Evolutionary conservation across 2,113 vertebrate genomes (phyloP).

Genomic region (Rhynchomys soricoides): DNA sequence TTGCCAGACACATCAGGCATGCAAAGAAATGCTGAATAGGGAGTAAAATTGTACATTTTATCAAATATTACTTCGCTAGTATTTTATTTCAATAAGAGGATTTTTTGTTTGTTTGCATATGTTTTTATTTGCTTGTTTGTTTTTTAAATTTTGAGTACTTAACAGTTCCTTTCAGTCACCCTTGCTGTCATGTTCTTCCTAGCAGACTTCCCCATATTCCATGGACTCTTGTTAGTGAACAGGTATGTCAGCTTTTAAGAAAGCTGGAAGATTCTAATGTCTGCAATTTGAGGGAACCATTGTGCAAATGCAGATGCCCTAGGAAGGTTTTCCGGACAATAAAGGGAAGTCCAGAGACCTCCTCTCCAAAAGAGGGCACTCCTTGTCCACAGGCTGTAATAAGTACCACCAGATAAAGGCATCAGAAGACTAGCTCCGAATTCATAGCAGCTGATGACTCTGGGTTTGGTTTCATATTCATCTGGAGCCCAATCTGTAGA

Average conservation of each 20-base stretch:
- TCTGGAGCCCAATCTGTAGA: slow-evolving; percentile 32
- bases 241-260: background rate
- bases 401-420: background rate
- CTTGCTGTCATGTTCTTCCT: background rate
- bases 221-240: background rate
- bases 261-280: background rate
- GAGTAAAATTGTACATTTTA: background rate
- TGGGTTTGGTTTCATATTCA: slow-evolving; percentile 54
- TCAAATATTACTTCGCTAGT: background rate
- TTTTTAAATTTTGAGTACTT: background rate
- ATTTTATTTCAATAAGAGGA: background rate
- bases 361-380: slow-evolving; percentile 43
- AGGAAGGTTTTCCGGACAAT: background rate
- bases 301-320: background rate
- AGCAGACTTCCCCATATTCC: background rate
- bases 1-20: background rate
- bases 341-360: background rate
- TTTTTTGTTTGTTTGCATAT: background rate
- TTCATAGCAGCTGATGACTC: background rate
- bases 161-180: background rate
- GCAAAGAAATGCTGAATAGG: background rate
- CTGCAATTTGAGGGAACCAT: background rate
- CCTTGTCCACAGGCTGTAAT: background rate
- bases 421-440: slow-evolving; percentile 25
- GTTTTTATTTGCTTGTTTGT: no score